A percentile compares a stretch with the other conserved stretches of the same genome.
Conservation (phyloP, 2,113 vertebrate genomes). For the Maccullochella peelii region DNA sequence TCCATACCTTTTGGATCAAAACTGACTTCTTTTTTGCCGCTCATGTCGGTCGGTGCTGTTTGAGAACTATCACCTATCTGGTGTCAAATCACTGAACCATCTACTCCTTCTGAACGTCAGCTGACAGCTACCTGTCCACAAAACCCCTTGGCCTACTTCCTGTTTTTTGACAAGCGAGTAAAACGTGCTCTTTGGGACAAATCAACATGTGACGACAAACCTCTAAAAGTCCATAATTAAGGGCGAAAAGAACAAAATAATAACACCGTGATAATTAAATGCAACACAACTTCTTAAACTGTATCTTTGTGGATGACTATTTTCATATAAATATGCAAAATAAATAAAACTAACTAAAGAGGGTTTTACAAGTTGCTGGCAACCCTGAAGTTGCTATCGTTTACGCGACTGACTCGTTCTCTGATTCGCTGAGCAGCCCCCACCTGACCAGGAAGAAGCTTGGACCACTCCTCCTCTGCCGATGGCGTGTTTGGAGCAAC, state of each 20-base stretch:
- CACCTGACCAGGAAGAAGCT: conserved; percentile 57
- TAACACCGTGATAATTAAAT: rapidly evolving
- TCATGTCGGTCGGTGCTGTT: conserved; percentile 45
- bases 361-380: conserved; percentile 28
- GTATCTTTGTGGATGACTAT: rapidly evolving
- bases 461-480: background rate
- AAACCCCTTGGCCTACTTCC: conserved; percentile 44
- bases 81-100: background rate
- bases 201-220: background rate
- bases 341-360: background rate
- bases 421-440: conserved; percentile 61
- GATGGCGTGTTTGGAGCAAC: conserved; percentile 10
- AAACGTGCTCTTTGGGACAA: conserved; percentile 21
- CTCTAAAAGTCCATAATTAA: background rate
- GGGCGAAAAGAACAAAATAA: rapidly evolving
- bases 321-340: background rate
- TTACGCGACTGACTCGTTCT: background rate
- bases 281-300: rapidly evolving
- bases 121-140: background rate
- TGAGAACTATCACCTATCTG: background rate
- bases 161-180: conserved; percentile 32
- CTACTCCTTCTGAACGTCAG: background rate
- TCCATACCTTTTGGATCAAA: conserved; percentile 83
- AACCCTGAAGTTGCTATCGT: conserved; percentile 30
- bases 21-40: conserved; percentile 33